Base-by-base conservation (phyloP, 2,113 vertebrate species). In the Gasterosteus nipponicus region DNA sequence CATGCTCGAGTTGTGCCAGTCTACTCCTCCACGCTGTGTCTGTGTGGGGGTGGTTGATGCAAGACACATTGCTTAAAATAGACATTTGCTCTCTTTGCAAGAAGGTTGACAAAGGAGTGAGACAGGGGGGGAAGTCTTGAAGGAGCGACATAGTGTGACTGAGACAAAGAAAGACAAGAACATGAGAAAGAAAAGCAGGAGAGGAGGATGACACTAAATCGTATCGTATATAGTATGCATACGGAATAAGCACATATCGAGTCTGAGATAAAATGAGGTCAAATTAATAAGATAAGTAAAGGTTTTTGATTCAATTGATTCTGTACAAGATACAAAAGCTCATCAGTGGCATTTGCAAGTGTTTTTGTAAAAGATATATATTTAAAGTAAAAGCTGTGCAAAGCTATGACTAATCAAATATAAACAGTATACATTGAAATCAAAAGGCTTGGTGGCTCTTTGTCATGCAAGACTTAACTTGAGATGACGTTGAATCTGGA, bases 1-100 rank as follows among this genome's bases (percentile, higher is more conserved):
- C 78, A 78, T 73, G 83, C 74, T 79, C 81, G 84, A 86, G 74
- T 86, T 89, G 77, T 92, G 89, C 83, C 89, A 85, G 88, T 92
- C 82, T 91, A 83, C 74, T 83, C 78, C 77, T 83, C 62, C 75
- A 66, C 33, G 35, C 82, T 83, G 80, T 76, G 84, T 86, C 80
- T 89, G 87, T 84, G 90, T 86, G 92, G 89, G 90, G 91, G 92
- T 80, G 91, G 91, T 47, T 91, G 89, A 88, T 88, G 91, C 87
- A 84, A 90, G 85, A 88, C 89, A 91, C 86, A 78, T 83, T 33
- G 84, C 93, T 91, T 92, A 91, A 94, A 94, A 94, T 94, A 94
- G 91, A 94, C 89, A 86, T 93, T 93, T 74, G 74, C 86, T 92
- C 81, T 81, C 81, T 90, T 89, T 87, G 85, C 89, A 86, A 85